These are phyloP conservation scores for Eulemur albifrons DNA, from an alignment of 2,797 vertebrate genomes.

Conservation along the genomic window DNA sequence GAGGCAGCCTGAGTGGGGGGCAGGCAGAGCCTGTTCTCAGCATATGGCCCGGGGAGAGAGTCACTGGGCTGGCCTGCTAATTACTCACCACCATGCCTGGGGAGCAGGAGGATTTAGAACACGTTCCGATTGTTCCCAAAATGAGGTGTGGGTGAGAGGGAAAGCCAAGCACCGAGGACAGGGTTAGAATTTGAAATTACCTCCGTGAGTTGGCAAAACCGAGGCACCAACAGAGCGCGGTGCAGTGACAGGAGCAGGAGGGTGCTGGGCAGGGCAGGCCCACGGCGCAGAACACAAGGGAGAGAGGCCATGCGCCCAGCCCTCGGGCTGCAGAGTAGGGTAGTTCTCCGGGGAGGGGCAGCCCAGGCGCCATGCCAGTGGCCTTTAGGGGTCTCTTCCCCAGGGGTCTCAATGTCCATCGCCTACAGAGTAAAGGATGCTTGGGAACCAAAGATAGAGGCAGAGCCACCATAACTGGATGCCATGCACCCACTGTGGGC, in stretches of 20 bases:
- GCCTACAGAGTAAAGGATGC: not conserved
- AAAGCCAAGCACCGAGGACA: not conserved
- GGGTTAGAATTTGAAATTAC: slow-evolving; percentile 52
- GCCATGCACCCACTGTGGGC: too few relatives aligned
- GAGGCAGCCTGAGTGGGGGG: not conserved
- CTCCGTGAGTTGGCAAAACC: slow-evolving; percentile 30
- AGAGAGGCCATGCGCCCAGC: accelerated
- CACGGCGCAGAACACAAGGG: accelerated
- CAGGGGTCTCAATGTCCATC: not conserved
- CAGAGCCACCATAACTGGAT: not conserved
- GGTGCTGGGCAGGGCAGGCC: not conserved
- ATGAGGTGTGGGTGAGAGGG: not conserved
- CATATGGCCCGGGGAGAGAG: not conserved
- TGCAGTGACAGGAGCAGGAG: not conserved
- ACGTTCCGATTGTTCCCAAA: not conserved
- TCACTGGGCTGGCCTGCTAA: not conserved
- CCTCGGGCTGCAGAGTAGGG: accelerated
- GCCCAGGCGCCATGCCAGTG: not conserved
- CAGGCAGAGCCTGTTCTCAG: not conserved
- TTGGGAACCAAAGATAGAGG: not conserved
- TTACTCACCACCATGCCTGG: not conserved
- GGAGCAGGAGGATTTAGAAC: slow-evolving; percentile 43
- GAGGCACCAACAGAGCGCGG: not conserved
- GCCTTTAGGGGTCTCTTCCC: not conserved
- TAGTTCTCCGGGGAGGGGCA: not conserved